phyloP scores from a whole-genome alignment of 2,113 vertebrate species.

The Syngnathus floridae region DNA sequence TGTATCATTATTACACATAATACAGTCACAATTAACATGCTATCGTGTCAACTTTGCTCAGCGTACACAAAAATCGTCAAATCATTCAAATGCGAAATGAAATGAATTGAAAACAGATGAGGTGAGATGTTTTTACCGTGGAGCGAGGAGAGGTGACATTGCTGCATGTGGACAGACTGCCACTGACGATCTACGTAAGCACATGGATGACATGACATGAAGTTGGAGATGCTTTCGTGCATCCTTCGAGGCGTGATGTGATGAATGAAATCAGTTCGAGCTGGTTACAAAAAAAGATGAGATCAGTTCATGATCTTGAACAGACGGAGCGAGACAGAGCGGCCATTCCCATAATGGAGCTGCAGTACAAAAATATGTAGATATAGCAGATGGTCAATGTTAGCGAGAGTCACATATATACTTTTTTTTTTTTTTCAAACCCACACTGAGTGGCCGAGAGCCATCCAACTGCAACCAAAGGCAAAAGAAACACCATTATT shows the following conservation, averaged over 20 bases:
- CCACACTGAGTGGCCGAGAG: constrained; percentile 70
- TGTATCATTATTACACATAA: neutral
- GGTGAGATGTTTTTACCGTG: constrained; percentile 76
- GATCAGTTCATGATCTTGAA: neutral
- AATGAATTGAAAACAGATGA: constrained; percentile 17
- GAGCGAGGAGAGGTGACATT: constrained; percentile 76
- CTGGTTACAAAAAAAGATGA: neutral
- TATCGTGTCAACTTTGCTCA: neutral
- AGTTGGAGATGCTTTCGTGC: constrained; percentile 20
- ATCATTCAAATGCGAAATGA: neutral
- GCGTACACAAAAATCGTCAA: neutral
- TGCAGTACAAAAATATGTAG: constrained; percentile 12
- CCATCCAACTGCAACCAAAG: constrained; percentile 70
- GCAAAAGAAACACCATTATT: constrained; percentile 16
- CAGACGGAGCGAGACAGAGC: neutral
- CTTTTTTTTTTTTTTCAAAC: constrained; percentile 33
- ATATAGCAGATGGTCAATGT: constrained; percentile 9
- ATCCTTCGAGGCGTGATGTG: neutral
- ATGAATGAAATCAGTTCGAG: constrained; percentile 17
- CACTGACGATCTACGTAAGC: constrained; percentile 79
- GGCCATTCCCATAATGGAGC: neutral
- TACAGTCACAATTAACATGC: neutral
- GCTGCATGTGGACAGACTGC: constrained; percentile 75
- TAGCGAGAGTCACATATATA: constrained; percentile 43
- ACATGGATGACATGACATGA: constrained; percentile 46